These are phyloP conservation scores for Boleophthalmus pectinirostris DNA, from an alignment of 2,113 vertebrate species.

Conservation along the genomic window DNA sequence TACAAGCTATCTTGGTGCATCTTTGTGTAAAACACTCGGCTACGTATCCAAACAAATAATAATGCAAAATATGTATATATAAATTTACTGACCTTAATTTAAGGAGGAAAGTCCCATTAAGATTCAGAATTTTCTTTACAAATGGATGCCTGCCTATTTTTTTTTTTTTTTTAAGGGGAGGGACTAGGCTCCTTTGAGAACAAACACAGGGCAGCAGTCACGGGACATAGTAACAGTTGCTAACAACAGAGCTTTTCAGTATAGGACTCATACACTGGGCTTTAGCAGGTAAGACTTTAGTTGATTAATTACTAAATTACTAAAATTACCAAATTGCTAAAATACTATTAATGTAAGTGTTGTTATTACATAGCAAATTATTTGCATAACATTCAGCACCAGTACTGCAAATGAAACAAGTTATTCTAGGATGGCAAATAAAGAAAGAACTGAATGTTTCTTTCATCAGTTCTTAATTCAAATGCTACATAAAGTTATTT, in stretches of 20 bases:
- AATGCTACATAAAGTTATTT: background rate
- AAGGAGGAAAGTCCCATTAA: background rate
- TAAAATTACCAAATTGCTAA: no score
- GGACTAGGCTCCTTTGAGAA: conserved; percentile 19
- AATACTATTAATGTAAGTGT: background rate
- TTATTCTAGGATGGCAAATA: background rate
- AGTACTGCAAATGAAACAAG: background rate
- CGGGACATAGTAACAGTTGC: conserved; percentile 74
- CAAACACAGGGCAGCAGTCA: background rate
- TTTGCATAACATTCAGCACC: background rate
- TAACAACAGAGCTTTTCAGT: conserved; percentile 63
- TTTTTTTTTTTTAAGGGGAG: background rate
- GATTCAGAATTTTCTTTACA: background rate
- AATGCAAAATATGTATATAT: background rate
- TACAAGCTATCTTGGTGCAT: background rate
- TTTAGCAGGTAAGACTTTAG: conserved; percentile 25
- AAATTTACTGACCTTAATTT: background rate
- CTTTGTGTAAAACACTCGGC: background rate
- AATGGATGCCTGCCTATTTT: background rate
- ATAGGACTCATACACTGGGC: background rate
- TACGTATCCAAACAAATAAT: background rate
- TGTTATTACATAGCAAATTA: background rate
- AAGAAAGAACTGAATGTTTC: background rate
- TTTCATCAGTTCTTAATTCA: no score
- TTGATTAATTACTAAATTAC: background rate